Percentiles rank a stretch among this genome's conserved stretches.
Conservation (phyloP, 1,140 invertebrate genomes). For the Pseudomyrmex gracilis region DNA sequence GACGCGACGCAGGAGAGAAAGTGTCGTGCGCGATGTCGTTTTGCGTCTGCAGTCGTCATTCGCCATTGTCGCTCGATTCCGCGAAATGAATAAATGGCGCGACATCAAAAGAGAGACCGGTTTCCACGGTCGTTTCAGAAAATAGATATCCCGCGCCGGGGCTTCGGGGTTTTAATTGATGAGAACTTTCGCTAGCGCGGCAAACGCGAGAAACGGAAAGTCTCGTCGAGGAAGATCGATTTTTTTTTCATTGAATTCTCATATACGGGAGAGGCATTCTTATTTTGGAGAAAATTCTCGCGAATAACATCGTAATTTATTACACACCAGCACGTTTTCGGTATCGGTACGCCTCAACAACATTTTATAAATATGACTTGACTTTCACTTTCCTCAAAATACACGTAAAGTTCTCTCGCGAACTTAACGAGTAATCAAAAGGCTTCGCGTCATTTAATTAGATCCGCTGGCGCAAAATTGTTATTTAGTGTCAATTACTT, state of each 20-base stretch:
- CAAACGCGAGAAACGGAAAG: not conserved
- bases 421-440: conserved; percentile 9
- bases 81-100: conserved; percentile 46
- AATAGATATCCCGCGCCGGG: conserved; percentile 37
- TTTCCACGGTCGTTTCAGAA: conserved; percentile 31
- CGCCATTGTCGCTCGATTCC: conserved; percentile 57
- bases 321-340: not conserved
- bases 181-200: conserved; percentile 15
- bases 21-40: conserved; percentile 44
- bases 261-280: not conserved
- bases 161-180: conserved; percentile 42
- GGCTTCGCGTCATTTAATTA: conserved; percentile 14
- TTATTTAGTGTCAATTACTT: not conserved
- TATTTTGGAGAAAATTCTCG: not conserved
- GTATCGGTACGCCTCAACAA: not conserved
- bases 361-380: too few species aligned
- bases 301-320: not conserved
- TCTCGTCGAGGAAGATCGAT: conserved; percentile 19
- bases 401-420: not conserved
- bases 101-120: conserved; percentile 46
- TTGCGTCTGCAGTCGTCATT: conserved; percentile 53
- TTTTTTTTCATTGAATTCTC: not conserved
- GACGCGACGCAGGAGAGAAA: conserved; percentile 46
- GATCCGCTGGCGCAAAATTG: not conserved
- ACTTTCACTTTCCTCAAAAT: not conserved